A percentile compares a stretch with the other conserved stretches of the same genome.
Conservation (phyloP, 2,113 vertebrate genomes). For the Naja naja region DNA sequence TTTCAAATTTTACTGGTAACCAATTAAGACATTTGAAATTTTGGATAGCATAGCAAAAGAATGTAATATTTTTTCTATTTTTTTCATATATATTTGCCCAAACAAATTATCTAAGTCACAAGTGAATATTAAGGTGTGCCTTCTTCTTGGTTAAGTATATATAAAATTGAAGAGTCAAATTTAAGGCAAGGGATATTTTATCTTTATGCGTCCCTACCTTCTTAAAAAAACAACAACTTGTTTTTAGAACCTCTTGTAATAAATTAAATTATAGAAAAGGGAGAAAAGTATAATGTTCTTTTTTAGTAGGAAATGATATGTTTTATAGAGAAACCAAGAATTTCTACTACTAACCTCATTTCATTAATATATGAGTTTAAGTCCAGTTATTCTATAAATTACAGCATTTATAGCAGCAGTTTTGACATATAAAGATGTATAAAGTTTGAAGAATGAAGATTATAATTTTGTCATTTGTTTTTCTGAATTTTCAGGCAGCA, state of each 20-base stretch:
- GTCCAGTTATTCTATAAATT: not conserved
- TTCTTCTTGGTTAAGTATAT: not conserved
- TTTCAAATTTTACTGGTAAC: not conserved
- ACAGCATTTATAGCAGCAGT: not conserved
- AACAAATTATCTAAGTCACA: not conserved
- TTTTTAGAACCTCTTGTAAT: not conserved
- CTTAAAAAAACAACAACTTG: not conserved
- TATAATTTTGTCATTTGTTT: not conserved
- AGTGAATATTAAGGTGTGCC: not conserved
- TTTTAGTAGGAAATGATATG: not conserved
- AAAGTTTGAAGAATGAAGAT: not conserved
- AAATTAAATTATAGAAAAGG: not conserved
- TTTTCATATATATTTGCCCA: not conserved
- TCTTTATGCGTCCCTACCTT: not conserved
- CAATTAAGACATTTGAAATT: not conserved
- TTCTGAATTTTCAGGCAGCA: not conserved
- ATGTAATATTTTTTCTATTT: not conserved
- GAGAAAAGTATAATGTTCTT: not conserved
- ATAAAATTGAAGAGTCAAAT: not conserved
- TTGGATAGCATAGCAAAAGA: not conserved
- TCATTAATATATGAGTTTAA: not conserved
- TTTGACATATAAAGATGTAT: not conserved
- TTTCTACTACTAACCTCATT: not conserved
- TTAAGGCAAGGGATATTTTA: not conserved
- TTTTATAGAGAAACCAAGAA: not conserved